Conservation (phyloP, 2,797 vertebrate species). For the Alauda arvensis region DNA sequence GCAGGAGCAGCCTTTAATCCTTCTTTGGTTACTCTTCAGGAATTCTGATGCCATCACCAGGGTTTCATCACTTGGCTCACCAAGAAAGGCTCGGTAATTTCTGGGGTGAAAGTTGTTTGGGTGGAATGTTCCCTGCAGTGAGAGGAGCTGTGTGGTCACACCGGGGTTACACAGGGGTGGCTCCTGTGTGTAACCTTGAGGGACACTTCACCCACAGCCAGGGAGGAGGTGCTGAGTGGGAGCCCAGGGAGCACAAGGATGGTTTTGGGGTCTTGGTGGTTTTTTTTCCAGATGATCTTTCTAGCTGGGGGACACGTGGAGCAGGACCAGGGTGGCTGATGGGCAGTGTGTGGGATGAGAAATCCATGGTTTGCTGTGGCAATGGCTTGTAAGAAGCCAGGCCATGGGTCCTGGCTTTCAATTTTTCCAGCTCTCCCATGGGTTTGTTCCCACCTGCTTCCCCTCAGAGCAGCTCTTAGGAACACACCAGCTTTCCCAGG, state of each 20-base stretch:
- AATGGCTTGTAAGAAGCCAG: conserved; percentile 31
- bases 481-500: background rate
- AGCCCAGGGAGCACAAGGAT: accelerated
- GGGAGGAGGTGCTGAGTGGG: background rate
- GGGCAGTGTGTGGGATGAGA: background rate
- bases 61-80: background rate
- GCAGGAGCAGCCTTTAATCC: background rate
- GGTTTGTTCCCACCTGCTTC: background rate
- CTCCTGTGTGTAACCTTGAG: accelerated
- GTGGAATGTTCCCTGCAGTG: background rate
- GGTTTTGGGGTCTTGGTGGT: accelerated
- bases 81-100: background rate
- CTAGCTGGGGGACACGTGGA: background rate
- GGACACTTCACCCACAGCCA: accelerated
- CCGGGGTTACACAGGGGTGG: accelerated
- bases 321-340: background rate
- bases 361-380: conserved; percentile 29
- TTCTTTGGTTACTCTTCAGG: accelerated
- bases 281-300: background rate
- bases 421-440: background rate
- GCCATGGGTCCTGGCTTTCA: conserved; percentile 12
- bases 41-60: background rate
- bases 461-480: background rate
- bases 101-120: background rate
- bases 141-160: background rate